Evolutionary conservation across 2,888 invertebrate genomes (phyloP).

Genomic region (Sphecodes monilicornis): DNA sequence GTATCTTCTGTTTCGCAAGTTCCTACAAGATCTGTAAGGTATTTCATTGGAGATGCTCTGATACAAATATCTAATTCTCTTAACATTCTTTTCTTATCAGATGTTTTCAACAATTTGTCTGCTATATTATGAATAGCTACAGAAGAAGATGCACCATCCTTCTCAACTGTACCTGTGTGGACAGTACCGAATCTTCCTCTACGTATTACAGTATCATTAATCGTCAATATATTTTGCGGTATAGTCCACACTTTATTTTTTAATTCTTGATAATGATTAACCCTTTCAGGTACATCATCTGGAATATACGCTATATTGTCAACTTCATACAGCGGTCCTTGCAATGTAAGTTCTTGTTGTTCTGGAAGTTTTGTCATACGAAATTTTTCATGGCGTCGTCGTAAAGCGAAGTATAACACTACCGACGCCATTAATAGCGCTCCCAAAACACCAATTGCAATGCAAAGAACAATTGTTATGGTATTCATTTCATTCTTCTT

Average conservation of each 20-base stretch:
- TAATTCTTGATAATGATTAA: slow-evolving; percentile 90
- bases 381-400: slow-evolving; percentile 82
- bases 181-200: slow-evolving; percentile 92
- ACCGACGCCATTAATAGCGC: slow-evolving; percentile 88
- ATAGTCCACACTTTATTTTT: slow-evolving; percentile 91
- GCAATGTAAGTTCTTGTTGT: slow-evolving; percentile 90
- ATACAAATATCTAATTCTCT: slow-evolving; percentile 91
- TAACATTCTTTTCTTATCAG: slow-evolving; percentile 87
- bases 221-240: slow-evolving; percentile 89
- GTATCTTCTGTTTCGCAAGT: slow-evolving; percentile 92
- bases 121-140: slow-evolving; percentile 89
- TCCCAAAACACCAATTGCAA: slow-evolving; percentile 90
- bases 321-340: slow-evolving; percentile 92
- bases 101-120: slow-evolving; percentile 85
- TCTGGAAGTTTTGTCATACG: slow-evolving; percentile 86
- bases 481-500: slow-evolving; percentile 55
- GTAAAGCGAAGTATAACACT: slow-evolving; percentile 87
- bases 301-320: slow-evolving; percentile 92
- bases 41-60: slow-evolving; percentile 89
- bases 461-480: slow-evolving; percentile 84
- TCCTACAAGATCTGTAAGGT: slow-evolving; percentile 91
- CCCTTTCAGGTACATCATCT: slow-evolving; percentile 88
- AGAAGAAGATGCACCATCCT: slow-evolving; percentile 86
- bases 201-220: slow-evolving; percentile 89
- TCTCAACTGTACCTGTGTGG: slow-evolving; percentile 89